These are phyloP conservation scores for Lagorchestes hirsutus DNA, from an alignment of 2,797 vertebrate species.

Conservation along the genomic window DNA sequence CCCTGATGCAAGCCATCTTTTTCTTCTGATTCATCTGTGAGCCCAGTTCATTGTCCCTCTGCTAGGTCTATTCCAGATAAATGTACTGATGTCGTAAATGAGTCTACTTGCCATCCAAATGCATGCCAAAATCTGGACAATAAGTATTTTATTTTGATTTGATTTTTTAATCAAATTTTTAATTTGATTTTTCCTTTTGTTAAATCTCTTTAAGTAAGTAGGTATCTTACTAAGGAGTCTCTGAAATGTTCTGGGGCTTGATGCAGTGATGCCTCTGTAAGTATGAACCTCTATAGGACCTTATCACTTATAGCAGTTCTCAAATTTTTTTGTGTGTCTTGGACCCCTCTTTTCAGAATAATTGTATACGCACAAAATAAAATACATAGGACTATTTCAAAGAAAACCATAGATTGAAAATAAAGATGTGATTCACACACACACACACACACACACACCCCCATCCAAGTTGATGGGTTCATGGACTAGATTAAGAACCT, in stretches of 20 bases:
- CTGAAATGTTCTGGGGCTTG: not conserved
- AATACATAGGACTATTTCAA: not conserved
- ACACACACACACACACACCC: no score
- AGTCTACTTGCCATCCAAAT: not conserved
- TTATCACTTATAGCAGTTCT: not conserved
- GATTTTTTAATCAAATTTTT: no score
- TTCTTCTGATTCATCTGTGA: not conserved
- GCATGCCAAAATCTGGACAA: not conserved
- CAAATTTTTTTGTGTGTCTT: not conserved
- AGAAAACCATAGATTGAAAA: not conserved
- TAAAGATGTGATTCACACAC: not conserved
- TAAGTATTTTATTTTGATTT: not conserved
- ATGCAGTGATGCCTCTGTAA: not conserved
- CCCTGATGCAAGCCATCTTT: no score
- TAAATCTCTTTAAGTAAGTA: not conserved
- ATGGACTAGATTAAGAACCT: not conserved
- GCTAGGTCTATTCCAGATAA: not conserved
- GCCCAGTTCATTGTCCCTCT: not conserved
- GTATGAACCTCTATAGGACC: not conserved
- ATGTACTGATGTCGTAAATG: not conserved
- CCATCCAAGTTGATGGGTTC: not conserved
- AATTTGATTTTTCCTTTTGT: not conserved
- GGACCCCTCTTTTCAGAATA: not conserved
- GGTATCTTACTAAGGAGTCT: not conserved
- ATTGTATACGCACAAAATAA: not conserved